Percentiles rank a stretch among this genome's conserved stretches.
Evolutionary conservation across 2,797 vertebrate species (phyloP).

Genomic region (Kryptopterus vitreolus): DNA sequence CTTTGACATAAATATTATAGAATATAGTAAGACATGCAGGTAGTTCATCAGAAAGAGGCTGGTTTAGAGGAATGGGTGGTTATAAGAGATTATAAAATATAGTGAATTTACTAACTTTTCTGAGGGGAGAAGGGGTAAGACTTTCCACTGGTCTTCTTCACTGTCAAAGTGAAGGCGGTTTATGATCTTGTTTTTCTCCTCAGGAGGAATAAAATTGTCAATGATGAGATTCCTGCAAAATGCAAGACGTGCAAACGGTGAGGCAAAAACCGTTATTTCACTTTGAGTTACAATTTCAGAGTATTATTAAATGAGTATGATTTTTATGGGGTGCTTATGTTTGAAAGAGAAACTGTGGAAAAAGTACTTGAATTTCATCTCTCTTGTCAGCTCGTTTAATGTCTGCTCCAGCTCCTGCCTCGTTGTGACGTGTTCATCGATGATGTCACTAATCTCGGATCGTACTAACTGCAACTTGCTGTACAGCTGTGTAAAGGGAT

Average conservation of each 20-base stretch:
- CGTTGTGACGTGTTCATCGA: constrained; percentile 87
- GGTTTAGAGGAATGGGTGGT: too few relatives aligned
- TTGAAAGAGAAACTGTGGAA: neutral
- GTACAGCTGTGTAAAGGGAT: constrained; percentile 76
- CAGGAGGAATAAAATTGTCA: constrained; percentile 96
- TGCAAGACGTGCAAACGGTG: neutral
- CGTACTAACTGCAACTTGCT: constrained; percentile 91
- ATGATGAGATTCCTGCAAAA: constrained; percentile 88
- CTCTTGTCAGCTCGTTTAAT: constrained; percentile 91
- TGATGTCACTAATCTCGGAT: constrained; percentile 89
- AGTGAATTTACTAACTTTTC: constrained; percentile 72
- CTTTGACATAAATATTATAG: neutral
- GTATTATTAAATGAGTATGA: neutral
- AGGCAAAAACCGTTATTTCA: neutral
- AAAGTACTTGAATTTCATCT: constrained; percentile 95
- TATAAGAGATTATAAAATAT: neutral
- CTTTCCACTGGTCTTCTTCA: constrained; percentile 96
- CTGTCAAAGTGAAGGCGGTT: constrained; percentile 89
- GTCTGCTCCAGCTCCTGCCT: constrained; percentile 96
- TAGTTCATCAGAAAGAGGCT: too few relatives aligned
- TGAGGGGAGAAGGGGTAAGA: constrained; percentile 83
- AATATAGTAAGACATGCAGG: too few relatives aligned
- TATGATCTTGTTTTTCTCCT: constrained; percentile 98
- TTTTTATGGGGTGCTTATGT: neutral
- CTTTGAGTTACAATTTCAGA: neutral